Conservation (phyloP, 1,140 invertebrate species). For the Aricia agestis region DNA sequence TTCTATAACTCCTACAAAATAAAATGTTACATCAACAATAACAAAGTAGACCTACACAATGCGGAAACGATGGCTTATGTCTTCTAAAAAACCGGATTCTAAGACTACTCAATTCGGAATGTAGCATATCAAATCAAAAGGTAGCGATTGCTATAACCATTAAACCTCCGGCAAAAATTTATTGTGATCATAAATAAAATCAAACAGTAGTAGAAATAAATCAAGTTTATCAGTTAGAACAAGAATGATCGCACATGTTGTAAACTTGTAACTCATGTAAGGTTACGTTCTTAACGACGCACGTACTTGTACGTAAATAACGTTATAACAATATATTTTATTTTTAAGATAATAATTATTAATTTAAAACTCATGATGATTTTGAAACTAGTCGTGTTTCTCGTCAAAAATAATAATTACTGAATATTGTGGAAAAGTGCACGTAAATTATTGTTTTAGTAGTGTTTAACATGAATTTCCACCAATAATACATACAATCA, state of each 20-base stretch:
- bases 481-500: too few relatives aligned
- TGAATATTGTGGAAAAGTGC: too few relatives aligned
- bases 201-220: neutral
- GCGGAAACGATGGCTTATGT: neutral
- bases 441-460: too few relatives aligned
- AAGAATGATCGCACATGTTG: neutral
- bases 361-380: too few relatives aligned
- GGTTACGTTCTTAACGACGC: neutral
- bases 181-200: neutral
- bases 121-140: neutral
- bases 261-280: too few relatives aligned
- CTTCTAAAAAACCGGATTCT: neutral
- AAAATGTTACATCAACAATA: neutral
- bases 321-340: too few relatives aligned
- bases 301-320: too few relatives aligned
- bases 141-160: slow-evolving; percentile 1
- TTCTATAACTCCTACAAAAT: too few relatives aligned
- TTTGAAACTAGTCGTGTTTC: too few relatives aligned
- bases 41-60: neutral
- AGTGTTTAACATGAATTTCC: too few relatives aligned
- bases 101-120: neutral
- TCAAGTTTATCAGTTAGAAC: neutral
- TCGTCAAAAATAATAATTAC: too few relatives aligned
- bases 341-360: too few relatives aligned
- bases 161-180: neutral